These are phyloP conservation scores for Lapara coniferarum DNA, from an alignment of 2,888 invertebrate genomes.

Conservation along the genomic window DNA sequence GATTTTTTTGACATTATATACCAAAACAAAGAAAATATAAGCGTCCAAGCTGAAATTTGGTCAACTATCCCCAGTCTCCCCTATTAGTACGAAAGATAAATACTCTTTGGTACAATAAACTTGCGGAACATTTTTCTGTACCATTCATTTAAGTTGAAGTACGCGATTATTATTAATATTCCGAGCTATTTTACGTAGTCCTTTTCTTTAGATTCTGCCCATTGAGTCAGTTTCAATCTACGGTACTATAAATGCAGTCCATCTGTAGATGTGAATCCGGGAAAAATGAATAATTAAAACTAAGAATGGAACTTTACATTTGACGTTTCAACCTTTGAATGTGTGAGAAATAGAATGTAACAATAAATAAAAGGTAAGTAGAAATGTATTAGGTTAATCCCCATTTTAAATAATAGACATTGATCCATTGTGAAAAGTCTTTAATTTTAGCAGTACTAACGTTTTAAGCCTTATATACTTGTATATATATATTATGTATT, in stretches of 20 bases:
- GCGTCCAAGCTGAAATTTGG: no score
- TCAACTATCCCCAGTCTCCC: no score
- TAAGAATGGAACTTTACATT: slow-evolving; percentile 21
- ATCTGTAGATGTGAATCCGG: slow-evolving; percentile 13
- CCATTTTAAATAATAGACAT: no score
- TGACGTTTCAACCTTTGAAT: slow-evolving; percentile 22
- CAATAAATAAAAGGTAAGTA: no score
- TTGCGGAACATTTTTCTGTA: not conserved
- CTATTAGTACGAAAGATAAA: not conserved
- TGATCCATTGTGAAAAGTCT: no score
- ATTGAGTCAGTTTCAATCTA: slow-evolving; percentile 16
- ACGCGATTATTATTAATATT: slow-evolving; percentile 13
- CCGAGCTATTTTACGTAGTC: not conserved
- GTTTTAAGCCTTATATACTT: no score
- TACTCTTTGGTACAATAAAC: not conserved
- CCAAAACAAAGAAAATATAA: no score
- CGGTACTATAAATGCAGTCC: slow-evolving; percentile 11
- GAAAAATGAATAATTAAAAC: slow-evolving; percentile 25
- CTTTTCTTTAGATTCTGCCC: slow-evolving; percentile 1
- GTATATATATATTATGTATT: no score
- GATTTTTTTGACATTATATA: no score
- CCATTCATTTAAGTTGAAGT: not conserved
- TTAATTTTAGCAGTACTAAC: no score
- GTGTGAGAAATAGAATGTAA: no score
- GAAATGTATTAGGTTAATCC: no score